Evolutionary conservation across 2,113 vertebrate genomes (phyloP).

Genomic region (Boleophthalmus pectinirostris): DNA sequence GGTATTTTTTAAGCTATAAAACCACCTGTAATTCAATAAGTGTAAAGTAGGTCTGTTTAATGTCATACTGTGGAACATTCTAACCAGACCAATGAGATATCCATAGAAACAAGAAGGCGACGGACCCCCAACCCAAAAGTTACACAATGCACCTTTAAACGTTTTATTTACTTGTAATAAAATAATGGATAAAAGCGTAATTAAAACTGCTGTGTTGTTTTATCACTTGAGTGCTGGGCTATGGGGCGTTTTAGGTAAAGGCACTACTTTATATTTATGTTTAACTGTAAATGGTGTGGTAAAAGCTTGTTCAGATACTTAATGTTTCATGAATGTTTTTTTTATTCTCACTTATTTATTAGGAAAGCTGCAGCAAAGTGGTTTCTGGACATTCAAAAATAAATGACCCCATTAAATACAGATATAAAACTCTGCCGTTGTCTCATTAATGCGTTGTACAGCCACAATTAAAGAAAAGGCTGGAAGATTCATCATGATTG

Average conservation of each 20-base stretch:
- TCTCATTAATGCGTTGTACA: not conserved
- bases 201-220: not conserved
- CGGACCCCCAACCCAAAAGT: too few species aligned
- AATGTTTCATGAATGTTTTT: conserved; percentile 24
- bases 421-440: not conserved
- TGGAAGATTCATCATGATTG: too few species aligned
- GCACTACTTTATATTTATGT: not conserved
- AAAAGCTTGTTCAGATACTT: not conserved
- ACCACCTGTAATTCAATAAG: too few species aligned
- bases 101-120: too few species aligned
- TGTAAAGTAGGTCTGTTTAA: too few species aligned
- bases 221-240: not conserved
- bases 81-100: too few species aligned
- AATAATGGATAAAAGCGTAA: not conserved
- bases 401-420: not conserved
- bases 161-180: not conserved
- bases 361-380: not conserved
- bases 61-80: too few species aligned
- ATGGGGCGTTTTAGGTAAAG: not conserved
- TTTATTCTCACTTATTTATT: not conserved
- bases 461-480: not conserved
- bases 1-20: too few species aligned
- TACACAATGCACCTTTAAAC: too few species aligned
- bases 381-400: not conserved
- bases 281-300: not conserved